phyloP scores from a whole-genome alignment of 2,113 vertebrate genomes.

The Canis aureus region DNA sequence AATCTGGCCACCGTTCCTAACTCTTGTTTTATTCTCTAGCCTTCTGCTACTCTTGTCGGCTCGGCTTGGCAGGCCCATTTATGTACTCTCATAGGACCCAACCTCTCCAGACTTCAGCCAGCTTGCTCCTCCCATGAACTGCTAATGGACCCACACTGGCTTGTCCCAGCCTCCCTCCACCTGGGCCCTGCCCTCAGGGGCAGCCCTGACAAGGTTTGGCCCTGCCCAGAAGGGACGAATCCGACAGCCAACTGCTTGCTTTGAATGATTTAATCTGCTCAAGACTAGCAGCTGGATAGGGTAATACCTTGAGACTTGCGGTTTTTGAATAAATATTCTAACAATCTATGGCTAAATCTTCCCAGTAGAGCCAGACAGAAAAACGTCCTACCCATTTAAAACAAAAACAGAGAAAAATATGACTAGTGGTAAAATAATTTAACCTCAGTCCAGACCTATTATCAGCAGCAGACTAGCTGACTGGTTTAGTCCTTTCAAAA shows the following conservation, averaged over 20 bases:
- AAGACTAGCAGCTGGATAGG: neutral
- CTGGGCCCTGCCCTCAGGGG: constrained; percentile 11
- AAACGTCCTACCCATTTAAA: constrained; percentile 36
- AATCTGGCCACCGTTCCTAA: neutral
- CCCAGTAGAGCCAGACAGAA: constrained; percentile 12
- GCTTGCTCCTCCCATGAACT: neutral
- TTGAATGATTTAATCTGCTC: constrained; percentile 65
- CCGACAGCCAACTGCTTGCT: neutral
- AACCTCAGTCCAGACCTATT: constrained; percentile 4
- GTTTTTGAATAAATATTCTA: constrained; percentile 26
- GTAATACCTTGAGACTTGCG: constrained; percentile 37
- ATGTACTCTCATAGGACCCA: neutral
- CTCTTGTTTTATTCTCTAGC: neutral
- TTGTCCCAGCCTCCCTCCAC: constrained; percentile 3
- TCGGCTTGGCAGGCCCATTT: neutral
- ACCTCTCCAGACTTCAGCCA: neutral
- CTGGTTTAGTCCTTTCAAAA: constrained; percentile 22
- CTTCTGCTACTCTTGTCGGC: neutral
- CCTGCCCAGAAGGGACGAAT: neutral
- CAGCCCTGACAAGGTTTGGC: constrained; percentile 20
- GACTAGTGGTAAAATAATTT: constrained; percentile 32
- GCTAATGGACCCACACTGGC: neutral
- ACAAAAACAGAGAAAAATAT: constrained; percentile 59
- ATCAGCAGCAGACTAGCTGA: neutral
- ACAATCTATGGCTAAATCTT: constrained; percentile 62